Evolutionary conservation across 2,113 vertebrate species (phyloP).

Genomic region (Centropristis striata): DNA sequence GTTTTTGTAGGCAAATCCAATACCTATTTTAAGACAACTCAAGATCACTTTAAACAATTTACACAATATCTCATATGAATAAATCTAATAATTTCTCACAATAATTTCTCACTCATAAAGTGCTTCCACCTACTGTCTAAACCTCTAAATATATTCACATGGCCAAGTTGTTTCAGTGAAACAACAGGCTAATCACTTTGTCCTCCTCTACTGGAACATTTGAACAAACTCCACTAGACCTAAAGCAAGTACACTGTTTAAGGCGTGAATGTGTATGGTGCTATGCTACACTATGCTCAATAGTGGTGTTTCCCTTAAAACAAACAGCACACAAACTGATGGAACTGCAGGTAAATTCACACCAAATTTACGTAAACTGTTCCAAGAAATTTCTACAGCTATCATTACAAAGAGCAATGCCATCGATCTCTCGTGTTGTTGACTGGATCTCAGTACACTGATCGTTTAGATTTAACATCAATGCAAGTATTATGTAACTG

Average conservation of each 20-base stretch:
- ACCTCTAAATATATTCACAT: conserved; percentile 68
- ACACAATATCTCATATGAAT: conserved; percentile 61
- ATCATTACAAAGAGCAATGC: conserved; percentile 63
- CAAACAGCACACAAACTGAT: conserved; percentile 57
- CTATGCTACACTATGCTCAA: conserved; percentile 87
- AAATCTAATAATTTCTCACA: conserved; percentile 65
- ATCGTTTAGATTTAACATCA: conserved; percentile 60
- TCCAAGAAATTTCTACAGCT: conserved; percentile 49
- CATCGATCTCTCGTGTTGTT: conserved; percentile 52
- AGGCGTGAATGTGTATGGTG: conserved; percentile 85
- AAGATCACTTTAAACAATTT: conserved; percentile 61
- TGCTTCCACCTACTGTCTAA: conserved; percentile 74
- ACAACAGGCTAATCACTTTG: conserved; percentile 28
- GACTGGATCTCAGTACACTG: conserved; percentile 53
- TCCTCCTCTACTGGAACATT: conserved; percentile 63
- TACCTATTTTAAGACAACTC: conserved; percentile 68
- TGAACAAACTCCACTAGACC: conserved; percentile 69
- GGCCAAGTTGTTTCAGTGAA: conserved; percentile 42
- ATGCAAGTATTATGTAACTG: conserved; percentile 76
- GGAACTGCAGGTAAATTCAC: conserved; percentile 69
- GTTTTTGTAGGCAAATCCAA: conserved; percentile 49
- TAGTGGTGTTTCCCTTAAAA: conserved; percentile 76
- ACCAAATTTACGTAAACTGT: conserved; percentile 65
- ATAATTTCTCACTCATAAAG: conserved; percentile 77
- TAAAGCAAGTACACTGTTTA: conserved; percentile 83